These are phyloP conservation scores for Drosophila engyochracea DNA, from an alignment of 2,888 invertebrate species.

Conservation along the genomic window DNA sequence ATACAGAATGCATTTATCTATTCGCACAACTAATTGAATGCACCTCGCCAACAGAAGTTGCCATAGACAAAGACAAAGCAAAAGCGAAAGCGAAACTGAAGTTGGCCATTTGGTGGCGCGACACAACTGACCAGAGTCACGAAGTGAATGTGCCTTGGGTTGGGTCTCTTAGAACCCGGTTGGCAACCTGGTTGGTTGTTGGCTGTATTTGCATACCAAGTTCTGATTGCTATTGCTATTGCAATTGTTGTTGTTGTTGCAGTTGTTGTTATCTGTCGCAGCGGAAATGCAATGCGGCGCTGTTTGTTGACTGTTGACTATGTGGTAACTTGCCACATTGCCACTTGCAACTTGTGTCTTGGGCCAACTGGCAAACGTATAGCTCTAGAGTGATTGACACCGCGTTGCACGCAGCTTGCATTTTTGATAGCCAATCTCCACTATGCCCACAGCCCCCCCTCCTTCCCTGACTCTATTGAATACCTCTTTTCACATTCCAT, in stretches of 20 bases:
- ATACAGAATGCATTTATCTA: not conserved
- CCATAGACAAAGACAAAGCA: slow-evolving; percentile 28
- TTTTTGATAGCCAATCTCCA: slow-evolving; percentile 52
- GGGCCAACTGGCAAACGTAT: slow-evolving; percentile 12
- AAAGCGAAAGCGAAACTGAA: slow-evolving; percentile 55
- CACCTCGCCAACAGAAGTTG: slow-evolving; percentile 26
- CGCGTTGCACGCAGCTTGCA: slow-evolving; percentile 73
- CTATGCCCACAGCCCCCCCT: not conserved
- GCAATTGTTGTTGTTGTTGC: slow-evolving; percentile 19
- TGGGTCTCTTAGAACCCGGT: slow-evolving; percentile 41
- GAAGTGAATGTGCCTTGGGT: slow-evolving; percentile 56
- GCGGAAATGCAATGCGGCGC: slow-evolving; percentile 71
- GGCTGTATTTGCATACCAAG: slow-evolving; percentile 67
- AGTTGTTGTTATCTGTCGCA: slow-evolving; percentile 65
- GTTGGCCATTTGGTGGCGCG: slow-evolving; percentile 24
- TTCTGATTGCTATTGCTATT: slow-evolving; percentile 22
- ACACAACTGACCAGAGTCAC: slow-evolving; percentile 68
- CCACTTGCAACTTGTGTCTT: slow-evolving; percentile 33
- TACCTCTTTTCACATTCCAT: not conserved
- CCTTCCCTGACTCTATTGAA: not conserved
- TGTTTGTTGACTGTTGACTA: slow-evolving; percentile 35
- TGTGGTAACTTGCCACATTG: slow-evolving; percentile 42
- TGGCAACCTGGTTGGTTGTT: slow-evolving; percentile 18
- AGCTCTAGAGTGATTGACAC: slow-evolving; percentile 65
- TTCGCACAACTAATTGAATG: slow-evolving; percentile 11